Evolutionary conservation across 2,888 invertebrate species (phyloP), one percentile per base, ranked within the genome.

Genomic region (Penaeus monodon): DNA sequence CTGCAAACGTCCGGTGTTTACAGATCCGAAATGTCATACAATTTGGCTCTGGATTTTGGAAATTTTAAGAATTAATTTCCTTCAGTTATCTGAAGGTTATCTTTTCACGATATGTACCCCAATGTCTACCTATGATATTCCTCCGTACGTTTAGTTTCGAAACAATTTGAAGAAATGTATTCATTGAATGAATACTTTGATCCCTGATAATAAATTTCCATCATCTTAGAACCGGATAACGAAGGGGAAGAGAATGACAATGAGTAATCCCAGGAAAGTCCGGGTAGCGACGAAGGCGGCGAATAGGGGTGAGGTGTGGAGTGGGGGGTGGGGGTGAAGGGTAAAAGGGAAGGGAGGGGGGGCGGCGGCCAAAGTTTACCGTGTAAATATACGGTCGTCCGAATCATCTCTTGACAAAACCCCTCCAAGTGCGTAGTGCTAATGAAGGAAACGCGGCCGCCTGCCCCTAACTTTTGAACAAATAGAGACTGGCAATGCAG

Each of bases 391-490:
- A 78, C n/a, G 78, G 49, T n/a, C 49, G 27, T 49, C 49, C 24
- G 29, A 49, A 49, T 49, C 22, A 24, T 24, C 24, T 44, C n/a
- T 33, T 49, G 63, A 29, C 29, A 79, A 22, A 65, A 38, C n/a
- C 22, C 74, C 74, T 22, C 24, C 74, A 74, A 74, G 74, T 74
- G 74, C 33, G 74, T 44, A 22, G 27, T 38, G 76, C 44, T 76
- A 44, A 76, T 76, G 76, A 76, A 76, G 76, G 73, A 38, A 27
- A 57, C 49, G 49, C 78, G 27, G 22, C 29, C 49, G 24, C 49
- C 63, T 27, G 8, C 78, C 49, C 49, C 63, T 78, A 78, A 78
- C 78, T 78, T 78, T 33, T 78, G 49, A 78, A 78, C 78, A 78
- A 78, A 78, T 49, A 78, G 44, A 78, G 49, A 63, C 78, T 78